Evolutionary conservation across 2,113 vertebrate genomes (phyloP).

Genomic region (Phalacrocorax pelagicus): DNA sequence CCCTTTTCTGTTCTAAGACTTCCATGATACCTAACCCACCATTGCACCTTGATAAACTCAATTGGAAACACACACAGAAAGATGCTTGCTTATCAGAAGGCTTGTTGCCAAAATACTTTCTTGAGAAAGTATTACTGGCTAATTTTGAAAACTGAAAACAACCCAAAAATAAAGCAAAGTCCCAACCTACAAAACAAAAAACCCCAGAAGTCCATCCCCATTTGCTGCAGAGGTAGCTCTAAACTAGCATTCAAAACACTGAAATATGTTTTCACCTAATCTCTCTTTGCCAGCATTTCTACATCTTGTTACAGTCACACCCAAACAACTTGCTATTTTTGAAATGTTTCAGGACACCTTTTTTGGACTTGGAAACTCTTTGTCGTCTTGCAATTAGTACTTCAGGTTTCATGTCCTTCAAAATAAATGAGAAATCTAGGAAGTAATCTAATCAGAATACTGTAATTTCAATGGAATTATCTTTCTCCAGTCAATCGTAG

Average conservation of each 20-base stretch:
- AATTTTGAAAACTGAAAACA: background rate
- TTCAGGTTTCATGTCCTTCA: background rate
- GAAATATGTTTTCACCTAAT: background rate
- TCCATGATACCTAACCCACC: background rate
- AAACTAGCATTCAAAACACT: background rate
- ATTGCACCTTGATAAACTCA: background rate
- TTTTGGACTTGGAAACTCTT: background rate
- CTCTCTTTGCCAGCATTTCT: background rate
- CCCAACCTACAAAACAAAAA: background rate
- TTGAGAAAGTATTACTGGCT: background rate
- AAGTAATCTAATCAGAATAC: background rate
- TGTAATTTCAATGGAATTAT: background rate
- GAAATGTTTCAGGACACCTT: background rate
- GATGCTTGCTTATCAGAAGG: background rate
- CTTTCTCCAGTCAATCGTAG: background rate
- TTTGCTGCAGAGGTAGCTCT: background rate
- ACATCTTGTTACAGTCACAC: background rate
- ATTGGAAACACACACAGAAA: background rate
- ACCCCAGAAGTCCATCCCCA: background rate
- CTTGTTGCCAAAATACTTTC: background rate
- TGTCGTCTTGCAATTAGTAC: background rate
- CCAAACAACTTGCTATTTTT: background rate
- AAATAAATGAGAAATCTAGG: background rate
- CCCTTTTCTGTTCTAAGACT: background rate
- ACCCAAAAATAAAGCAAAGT: background rate